These are phyloP conservation scores for Pandemis heparana DNA, from an alignment of 2,888 invertebrate genomes.

Conservation along the genomic window DNA sequence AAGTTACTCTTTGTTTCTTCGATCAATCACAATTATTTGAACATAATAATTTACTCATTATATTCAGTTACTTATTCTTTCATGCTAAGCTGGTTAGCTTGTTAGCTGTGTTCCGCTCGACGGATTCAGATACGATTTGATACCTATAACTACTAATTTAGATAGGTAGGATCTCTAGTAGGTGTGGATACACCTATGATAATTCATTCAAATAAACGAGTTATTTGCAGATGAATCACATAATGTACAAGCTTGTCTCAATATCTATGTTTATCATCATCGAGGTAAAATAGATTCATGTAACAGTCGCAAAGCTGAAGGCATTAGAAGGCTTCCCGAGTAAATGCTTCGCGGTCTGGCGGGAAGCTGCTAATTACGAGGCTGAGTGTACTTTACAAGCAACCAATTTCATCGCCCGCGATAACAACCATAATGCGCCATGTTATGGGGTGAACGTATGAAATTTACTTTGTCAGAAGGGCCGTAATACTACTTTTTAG, in stretches of 20 bases:
- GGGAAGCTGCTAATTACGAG: constrained; percentile 26
- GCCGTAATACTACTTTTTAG: not conserved
- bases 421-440: constrained; percentile 21
- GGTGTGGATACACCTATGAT: no score
- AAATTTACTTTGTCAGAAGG: not conserved
- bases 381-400: constrained; percentile 26
- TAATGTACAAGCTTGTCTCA: not conserved
- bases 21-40: no score
- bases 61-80: no score
- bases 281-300: not conserved
- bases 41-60: no score
- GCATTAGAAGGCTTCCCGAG: constrained; percentile 14
- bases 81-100: no score
- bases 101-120: no score
- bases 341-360: constrained; percentile 14
- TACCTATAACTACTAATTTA: no score
- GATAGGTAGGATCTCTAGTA: no score
- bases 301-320: not conserved
- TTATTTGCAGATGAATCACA: not conserved
- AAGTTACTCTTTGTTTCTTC: no score
- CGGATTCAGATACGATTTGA: no score
- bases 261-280: constrained; percentile 5
- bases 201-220: no score
- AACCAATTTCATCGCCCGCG: constrained; percentile 4
- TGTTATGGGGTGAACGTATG: not conserved